These are phyloP conservation scores for Matsumurasca onukii DNA, from an alignment of 1,140 invertebrate species.

Conservation along the genomic window DNA sequence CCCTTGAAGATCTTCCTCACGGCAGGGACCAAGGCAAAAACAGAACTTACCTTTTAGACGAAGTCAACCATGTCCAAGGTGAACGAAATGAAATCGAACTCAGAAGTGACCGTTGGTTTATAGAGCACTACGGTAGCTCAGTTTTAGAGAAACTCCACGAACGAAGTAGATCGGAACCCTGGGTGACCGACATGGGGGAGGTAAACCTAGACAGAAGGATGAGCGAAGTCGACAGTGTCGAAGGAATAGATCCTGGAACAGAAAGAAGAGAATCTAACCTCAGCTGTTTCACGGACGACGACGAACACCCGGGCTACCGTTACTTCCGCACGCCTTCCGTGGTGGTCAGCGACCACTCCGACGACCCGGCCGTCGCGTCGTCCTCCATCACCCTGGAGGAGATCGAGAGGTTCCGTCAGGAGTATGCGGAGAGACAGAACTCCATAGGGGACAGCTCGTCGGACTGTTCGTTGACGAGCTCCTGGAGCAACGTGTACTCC, in stretches of 20 bases:
- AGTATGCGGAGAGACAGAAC: slow-evolving; percentile 43
- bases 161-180: slow-evolving; percentile 4
- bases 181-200: neutral
- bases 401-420: slow-evolving; percentile 58
- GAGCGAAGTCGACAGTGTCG: slow-evolving; percentile 26
- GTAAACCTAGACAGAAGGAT: slow-evolving; percentile 15
- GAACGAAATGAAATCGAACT: slow-evolving; percentile 14
- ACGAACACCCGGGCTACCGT: slow-evolving; percentile 45
- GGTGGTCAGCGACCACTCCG: slow-evolving; percentile 80
- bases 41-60: slow-evolving; percentile 8
- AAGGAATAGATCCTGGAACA: neutral
- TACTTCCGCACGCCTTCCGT: slow-evolving; percentile 77
- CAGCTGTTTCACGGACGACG: slow-evolving; percentile 34
- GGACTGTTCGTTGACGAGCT: slow-evolving; percentile 61
- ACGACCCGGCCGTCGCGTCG: slow-evolving; percentile 54
- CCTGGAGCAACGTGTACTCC: slow-evolving; percentile 62
- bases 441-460: slow-evolving; percentile 49
- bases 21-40: neutral
- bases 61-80: neutral
- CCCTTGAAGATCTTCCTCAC: no score
- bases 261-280: slow-evolving; percentile 21
- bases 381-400: slow-evolving; percentile 60
- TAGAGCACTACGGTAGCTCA: slow-evolving; percentile 26
- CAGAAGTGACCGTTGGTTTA: slow-evolving; percentile 25
- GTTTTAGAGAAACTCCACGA: slow-evolving; percentile 20